Percentiles rank a stretch among this genome's conserved stretches.
These are phyloP conservation scores for Tethea ocularis DNA, from an alignment of 2,888 invertebrate species.

Conservation along the genomic window DNA sequence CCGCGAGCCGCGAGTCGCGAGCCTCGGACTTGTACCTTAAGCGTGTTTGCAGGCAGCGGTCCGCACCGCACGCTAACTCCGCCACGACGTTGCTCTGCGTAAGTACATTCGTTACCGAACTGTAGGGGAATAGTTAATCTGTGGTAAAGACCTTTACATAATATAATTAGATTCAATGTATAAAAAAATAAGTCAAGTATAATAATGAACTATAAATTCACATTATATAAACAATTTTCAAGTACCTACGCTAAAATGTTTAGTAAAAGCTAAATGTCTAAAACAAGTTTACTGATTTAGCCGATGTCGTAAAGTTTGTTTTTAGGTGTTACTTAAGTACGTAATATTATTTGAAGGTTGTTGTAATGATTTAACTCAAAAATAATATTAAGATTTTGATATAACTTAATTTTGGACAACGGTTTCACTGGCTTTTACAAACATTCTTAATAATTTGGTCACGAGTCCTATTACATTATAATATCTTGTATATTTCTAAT, in stretches of 20 bases:
- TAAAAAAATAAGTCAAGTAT: background rate
- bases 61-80: too few species aligned
- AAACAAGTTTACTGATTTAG: background rate
- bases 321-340: conserved; percentile 14
- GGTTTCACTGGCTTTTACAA: background rate
- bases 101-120: too few species aligned
- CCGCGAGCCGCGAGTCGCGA: too few species aligned
- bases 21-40: too few species aligned
- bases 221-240: background rate
- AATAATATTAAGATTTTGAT: background rate
- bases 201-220: background rate
- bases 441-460: background rate
- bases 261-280: background rate
- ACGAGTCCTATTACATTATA: too few species aligned
- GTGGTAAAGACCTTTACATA: too few species aligned
- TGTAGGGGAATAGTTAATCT: too few species aligned
- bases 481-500: too few species aligned
- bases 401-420: background rate
- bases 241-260: background rate
- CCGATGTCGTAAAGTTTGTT: conserved; percentile 13
- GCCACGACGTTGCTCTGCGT: too few species aligned
- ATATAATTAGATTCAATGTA: background rate
- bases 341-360: conserved; percentile 34
- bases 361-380: conserved; percentile 26
- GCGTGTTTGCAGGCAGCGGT: too few species aligned